Base-by-base conservation (phyloP, 2,888 invertebrate genomes). In the Parnassius mnemosyne region DNA sequence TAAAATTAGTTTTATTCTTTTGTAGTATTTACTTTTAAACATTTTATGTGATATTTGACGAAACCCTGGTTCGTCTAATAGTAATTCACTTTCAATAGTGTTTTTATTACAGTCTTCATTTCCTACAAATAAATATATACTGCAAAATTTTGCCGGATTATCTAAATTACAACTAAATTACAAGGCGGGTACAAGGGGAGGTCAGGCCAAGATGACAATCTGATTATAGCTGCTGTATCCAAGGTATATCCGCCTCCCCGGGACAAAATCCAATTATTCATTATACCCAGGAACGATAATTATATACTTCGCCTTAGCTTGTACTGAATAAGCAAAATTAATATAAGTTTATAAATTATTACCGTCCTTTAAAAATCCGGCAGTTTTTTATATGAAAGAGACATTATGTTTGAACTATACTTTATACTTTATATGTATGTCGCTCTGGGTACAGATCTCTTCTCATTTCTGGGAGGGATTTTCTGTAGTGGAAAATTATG, bases 181-280 rank as follows among this genome's bases (percentile, higher is more conserved):
- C 46, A 12, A n/a, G 46, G 10, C 12, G 46, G n/a, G 46, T n/a
- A 46, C 3, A 11, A 46, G n/a, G 46, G 46, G 10, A 46, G 12
- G 46, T 46, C 12, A 46, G 46, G 46, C 12, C 46, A n/a, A 46
- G 46, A 12, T 46, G 12, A 46, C 46, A 46, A 57, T 57, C 50
- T 57, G 50, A 57, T 57, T 57, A 50, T 43, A 20, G 50, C 57
- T 50, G 42, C 50, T 50, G 50, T 13, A 20, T 50, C 20, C 10
- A 7, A 13, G 47, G 3, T n/a, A n/a, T 10, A 12, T 46, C 46
- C 46, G n/a, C 7, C 42, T 12, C 9, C 13, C 16, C 43, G 54
- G 51, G 13, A 52, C 16, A 16, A 56, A 61, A 61, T 56, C 61
- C 51, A 56, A 61, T 61, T 61, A 61, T 56, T 51, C 51, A 56